Evolutionary conservation across 2,888 invertebrate species (phyloP).

Genomic region (Gandaritis pyraliata): DNA sequence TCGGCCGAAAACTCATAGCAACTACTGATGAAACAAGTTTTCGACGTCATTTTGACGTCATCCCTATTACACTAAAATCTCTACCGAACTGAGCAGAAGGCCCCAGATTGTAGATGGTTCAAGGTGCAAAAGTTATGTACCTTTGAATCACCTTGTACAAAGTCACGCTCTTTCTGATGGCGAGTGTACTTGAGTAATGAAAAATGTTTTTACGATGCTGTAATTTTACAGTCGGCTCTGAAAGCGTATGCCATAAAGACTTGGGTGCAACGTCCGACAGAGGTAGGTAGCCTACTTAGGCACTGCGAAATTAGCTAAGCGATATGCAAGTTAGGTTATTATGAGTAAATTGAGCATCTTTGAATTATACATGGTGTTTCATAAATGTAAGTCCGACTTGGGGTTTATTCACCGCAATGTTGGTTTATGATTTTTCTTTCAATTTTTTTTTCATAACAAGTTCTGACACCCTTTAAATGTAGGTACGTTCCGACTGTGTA

Average conservation of each 20-base stretch:
- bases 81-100: too few species aligned
- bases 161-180: not conserved
- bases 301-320: conserved; percentile 14
- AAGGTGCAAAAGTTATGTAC: too few species aligned
- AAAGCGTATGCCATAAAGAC: conserved; percentile 20
- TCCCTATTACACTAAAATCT: too few species aligned
- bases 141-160: too few species aligned
- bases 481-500: too few species aligned
- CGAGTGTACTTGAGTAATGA: conserved; percentile 21
- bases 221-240: conserved; percentile 22
- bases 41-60: too few species aligned
- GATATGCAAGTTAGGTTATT: not conserved
- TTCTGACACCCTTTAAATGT: too few species aligned
- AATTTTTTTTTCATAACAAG: conserved; percentile 1
- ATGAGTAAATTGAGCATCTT: not conserved
- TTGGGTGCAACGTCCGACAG: conserved; percentile 25
- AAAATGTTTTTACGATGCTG: conserved; percentile 23
- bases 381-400: not conserved
- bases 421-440: not conserved
- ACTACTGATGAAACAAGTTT: too few species aligned
- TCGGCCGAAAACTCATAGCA: too few species aligned
- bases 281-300: conserved; percentile 19
- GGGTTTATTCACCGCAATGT: not conserved
- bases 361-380: not conserved
- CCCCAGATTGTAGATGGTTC: too few species aligned